Evolutionary conservation across 2,797 vertebrate species (phyloP), one percentile per base, ranked within the genome.

Genomic region (Coranthus polyacanthus): DNA sequence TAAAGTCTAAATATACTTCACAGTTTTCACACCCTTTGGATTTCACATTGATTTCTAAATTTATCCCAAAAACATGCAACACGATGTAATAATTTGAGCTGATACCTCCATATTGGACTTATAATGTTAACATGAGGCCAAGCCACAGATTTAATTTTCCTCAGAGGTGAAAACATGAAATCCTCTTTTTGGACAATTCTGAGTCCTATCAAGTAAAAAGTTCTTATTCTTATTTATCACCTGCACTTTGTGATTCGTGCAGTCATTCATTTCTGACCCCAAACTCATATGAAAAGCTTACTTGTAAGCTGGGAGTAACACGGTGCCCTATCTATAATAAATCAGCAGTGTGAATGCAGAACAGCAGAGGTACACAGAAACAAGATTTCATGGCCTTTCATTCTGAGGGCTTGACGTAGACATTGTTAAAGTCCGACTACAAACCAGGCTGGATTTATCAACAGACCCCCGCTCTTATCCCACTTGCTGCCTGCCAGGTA

Each of bases 371-470:
- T 46, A 68, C 60, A 68, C 45, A 68, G 46, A 63, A 60, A 32
- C 18, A 43, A 43, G 42, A 50, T 64, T 55, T 59, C 41, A 57
- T 12, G 49, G 54, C 36, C 69, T 67, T 67, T 51, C 47, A 73
- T 65, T 65, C 47, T 1, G 9, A 41, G 36, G 68, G 63, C 61
- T 74, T 34, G 17, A 13, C 12, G 62, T 37, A 44, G 60, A 81
- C 64, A 60, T 71, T 84, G 72, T 72, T 77, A 64, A 39, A 67
- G 53, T 70, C 37, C 9, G 6, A 57, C 61, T 46, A 64, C 5
- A 59, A 71, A 77, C 62, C 16, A 29, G 62, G 55, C 49, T 41
- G 70, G 54, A 67, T 85, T 79, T 34, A 78, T 63, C 70, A 72
- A 50, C 62, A 66, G 52, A 63, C 52, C 43, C 43, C 21, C 65